Evolutionary conservation across 2,113 vertebrate species (phyloP), one percentile per base, ranked within the genome.

Genomic region (Melanostigma gelatinosum): DNA sequence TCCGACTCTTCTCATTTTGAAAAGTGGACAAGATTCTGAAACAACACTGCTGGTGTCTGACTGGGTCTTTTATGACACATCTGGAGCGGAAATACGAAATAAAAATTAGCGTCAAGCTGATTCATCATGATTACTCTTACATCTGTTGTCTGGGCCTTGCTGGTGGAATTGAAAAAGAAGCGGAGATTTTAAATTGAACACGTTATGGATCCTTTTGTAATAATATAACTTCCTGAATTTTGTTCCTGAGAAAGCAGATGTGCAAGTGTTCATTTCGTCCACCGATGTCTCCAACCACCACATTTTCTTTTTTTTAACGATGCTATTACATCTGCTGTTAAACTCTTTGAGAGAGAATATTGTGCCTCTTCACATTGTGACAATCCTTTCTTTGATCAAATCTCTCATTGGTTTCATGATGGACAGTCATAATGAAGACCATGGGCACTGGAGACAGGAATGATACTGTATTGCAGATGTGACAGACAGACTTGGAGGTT

Each of bases 391-490:
- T 83, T 66, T 72, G 46, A 72, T 72, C 24, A 16, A 32, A 68
- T 29, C 38, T 48, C 44, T 66, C 50, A 12, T 57, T 4, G 38
- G 68, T 74, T 72, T 72, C 34, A 54, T 79, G 71, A 67, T 55
- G 62, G 71, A 68, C 75, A 58, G 42, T 64, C 55, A 8, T 64
- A 79, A 80, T 68, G 62, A 72, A 60, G 61, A 72, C 79, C 76
- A 52, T 61, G n/a, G 79, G 55, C 70, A 32, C 29, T 5, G 2
- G 48, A 78, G 68, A 64, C 10, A 76, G 20, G 74, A 80, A 90
- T 57, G 0, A 65, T 34, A 62, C 61, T 64, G 65, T 57, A 10
- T 0, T 75, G 22, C 52, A 48, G 44, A 70, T 84, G 69, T 54
- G 77, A n/a, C 77, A 57, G 50, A 40, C 69, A 64, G 32, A 84